phyloP scores from a whole-genome alignment of 1,140 invertebrate species.

The Galleria mellonella region DNA sequence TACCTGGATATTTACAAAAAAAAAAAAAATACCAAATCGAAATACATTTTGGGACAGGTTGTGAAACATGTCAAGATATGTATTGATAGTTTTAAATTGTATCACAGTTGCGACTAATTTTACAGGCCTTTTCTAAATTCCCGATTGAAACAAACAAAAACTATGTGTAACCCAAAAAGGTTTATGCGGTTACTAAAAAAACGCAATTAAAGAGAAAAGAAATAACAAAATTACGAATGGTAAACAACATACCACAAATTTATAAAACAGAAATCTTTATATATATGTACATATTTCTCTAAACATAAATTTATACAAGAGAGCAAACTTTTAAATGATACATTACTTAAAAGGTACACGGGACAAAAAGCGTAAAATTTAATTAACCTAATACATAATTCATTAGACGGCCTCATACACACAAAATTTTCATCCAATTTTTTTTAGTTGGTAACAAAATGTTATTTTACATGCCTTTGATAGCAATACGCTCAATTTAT shows the following conservation, averaged over 20 bases:
- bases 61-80: not conserved
- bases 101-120: too few species aligned
- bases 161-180: too few species aligned
- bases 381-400: slow-evolving; percentile 32
- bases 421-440: slow-evolving; percentile 12
- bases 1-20: too few species aligned
- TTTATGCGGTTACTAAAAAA: too few species aligned
- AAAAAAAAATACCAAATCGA: too few species aligned
- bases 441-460: not conserved
- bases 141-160: too few species aligned
- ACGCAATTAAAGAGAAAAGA: not conserved
- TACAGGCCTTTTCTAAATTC: too few species aligned
- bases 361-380: slow-evolving; percentile 13
- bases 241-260: not conserved
- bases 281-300: too few species aligned
- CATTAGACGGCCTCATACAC: slow-evolving; percentile 26
- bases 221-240: slow-evolving; percentile 6
- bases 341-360: not conserved
- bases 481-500: not conserved
- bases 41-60: not conserved
- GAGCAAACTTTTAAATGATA: too few species aligned
- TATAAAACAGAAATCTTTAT: too few species aligned
- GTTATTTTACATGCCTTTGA: not conserved
- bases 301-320: too few species aligned
- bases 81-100: too few species aligned